Evolutionary conservation across 2,797 vertebrate species (phyloP).

Genomic region (Scomberomorus guttatus): DNA sequence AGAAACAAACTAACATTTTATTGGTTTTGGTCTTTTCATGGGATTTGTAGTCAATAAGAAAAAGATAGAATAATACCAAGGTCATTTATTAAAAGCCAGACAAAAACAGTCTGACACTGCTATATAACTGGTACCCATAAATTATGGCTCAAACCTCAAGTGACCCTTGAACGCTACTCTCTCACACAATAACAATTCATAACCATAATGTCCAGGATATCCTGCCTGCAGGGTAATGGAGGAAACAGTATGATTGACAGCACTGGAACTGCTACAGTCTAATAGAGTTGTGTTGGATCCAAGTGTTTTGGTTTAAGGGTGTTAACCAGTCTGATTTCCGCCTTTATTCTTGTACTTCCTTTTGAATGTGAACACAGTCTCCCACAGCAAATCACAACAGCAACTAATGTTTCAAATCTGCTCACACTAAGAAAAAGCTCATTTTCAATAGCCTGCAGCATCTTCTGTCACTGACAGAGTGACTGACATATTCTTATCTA

Average conservation of each 20-base stretch:
- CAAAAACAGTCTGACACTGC: constrained; percentile 1
- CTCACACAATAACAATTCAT: constrained; percentile 45
- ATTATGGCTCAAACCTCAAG: constrained; percentile 8
- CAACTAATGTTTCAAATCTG: not conserved
- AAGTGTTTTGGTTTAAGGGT: constrained; percentile 68
- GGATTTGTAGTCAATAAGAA: no score
- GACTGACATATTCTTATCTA: constrained; percentile 49
- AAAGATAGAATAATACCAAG: not conserved
- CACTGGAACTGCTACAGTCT: constrained; percentile 11
- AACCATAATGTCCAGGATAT: constrained; percentile 61
- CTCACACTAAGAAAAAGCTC: constrained; percentile 2
- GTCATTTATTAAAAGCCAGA: not conserved
- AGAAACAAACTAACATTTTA: no score
- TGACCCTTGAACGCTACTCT: constrained; percentile 30
- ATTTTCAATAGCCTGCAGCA: constrained; percentile 33
- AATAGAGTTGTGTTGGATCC: constrained; percentile 25
- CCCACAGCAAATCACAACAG: constrained; percentile 40
- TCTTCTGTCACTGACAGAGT: constrained; percentile 22
- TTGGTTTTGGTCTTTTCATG: no score
- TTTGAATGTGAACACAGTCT: constrained; percentile 40
- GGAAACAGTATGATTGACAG: constrained; percentile 55
- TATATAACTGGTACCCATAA: not conserved
- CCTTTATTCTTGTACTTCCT: constrained; percentile 77
- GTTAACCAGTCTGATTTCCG: constrained; percentile 67
- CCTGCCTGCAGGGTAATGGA: constrained; percentile 59